A percentile compares a stretch with the other conserved stretches of the same genome.
Conservation (phyloP, 2,797 vertebrate species). For the Sebastes flavidus region DNA sequence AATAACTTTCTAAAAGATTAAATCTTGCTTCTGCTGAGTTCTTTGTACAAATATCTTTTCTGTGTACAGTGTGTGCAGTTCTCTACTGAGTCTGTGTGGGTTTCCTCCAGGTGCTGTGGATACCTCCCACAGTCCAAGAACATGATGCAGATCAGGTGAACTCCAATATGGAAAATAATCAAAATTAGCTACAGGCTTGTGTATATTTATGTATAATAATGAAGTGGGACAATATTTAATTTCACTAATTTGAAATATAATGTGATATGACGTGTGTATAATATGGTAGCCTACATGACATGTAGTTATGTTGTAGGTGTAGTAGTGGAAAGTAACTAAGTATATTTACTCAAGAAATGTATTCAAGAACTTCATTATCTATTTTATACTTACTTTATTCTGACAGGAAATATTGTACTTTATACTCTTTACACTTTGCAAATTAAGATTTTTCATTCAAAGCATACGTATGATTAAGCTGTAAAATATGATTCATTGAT, state of each 20-base stretch:
- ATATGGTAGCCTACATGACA: background rate
- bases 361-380: background rate
- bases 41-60: background rate
- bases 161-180: background rate
- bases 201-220: background rate
- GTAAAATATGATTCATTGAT: background rate
- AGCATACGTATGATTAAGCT: background rate
- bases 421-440: background rate
- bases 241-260: background rate
- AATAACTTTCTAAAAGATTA: background rate
- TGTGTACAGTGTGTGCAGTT: background rate
- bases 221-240: background rate
- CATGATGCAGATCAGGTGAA: slow-evolving; percentile 5
- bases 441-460: too few relatives aligned
- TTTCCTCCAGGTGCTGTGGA: slow-evolving; percentile 22
- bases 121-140: slow-evolving; percentile 13
- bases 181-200: background rate
- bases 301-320: background rate
- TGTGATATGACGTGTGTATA: background rate
- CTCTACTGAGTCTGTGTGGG: slow-evolving; percentile 1
- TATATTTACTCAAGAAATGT: background rate
- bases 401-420: background rate
- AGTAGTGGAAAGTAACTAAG: background rate
- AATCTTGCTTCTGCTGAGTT: background rate
- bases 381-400: background rate